These are phyloP conservation scores for human DNA, from an alignment of 2,113 vertebrate genomes.

Conservation along the genomic window DNA sequence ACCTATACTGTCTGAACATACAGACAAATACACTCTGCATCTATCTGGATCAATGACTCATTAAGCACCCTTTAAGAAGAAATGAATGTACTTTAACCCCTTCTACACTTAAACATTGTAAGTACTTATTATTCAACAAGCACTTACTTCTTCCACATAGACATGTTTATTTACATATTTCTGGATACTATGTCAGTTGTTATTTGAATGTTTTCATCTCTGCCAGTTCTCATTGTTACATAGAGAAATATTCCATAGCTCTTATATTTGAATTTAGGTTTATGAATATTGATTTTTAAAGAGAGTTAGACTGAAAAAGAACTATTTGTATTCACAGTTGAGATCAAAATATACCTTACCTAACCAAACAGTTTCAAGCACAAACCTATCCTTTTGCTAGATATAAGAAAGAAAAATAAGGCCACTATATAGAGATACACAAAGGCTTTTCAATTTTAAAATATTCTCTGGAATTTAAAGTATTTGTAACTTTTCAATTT, in stretches of 20 bases:
- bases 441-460: background rate
- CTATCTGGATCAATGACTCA: slow-evolving; percentile 54
- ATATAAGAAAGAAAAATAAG: background rate
- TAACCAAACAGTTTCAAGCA: background rate
- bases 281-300: slow-evolving; percentile 27
- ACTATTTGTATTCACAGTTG: background rate
- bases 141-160: background rate
- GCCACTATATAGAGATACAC: background rate
- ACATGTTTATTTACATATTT: background rate
- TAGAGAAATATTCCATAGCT: background rate
- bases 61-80: slow-evolving; percentile 61
- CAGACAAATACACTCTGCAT: slow-evolving; percentile 34
- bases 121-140: background rate
- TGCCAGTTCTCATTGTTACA: background rate
- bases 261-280: background rate
- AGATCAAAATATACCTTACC: background rate
- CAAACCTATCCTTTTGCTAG: background rate
- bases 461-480: background rate
- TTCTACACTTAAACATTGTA: slow-evolving; percentile 6
- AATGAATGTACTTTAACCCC: slow-evolving; percentile 48
- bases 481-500: background rate
- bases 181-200: background rate
- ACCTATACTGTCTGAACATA: background rate
- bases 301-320: background rate
- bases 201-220: background rate